A percentile compares a stretch with the other conserved stretches of the same genome.
Conservation (phyloP, 2,888 invertebrate genomes). For the Apomyelois bistriatella region DNA sequence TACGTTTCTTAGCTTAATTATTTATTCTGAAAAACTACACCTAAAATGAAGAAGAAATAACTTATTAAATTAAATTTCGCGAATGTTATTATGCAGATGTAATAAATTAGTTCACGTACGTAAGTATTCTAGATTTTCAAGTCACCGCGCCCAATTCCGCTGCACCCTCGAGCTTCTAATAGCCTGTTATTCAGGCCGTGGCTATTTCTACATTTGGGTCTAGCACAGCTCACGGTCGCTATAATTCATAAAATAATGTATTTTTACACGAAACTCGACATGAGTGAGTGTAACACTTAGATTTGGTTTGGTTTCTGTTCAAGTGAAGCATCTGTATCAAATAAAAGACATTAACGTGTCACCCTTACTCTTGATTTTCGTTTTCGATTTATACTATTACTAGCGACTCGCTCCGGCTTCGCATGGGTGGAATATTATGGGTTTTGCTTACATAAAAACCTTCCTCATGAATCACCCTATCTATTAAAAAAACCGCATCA, state of each 20-base stretch:
- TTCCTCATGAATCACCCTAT: too few relatives aligned
- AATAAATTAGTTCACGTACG: conserved; percentile 10
- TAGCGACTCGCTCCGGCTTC: too few relatives aligned
- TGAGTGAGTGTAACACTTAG: too few relatives aligned
- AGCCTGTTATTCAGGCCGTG: conserved; percentile 19
- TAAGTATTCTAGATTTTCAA: conserved; percentile 7
- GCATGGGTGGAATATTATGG: too few relatives aligned
- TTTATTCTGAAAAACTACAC: background rate
- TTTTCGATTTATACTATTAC: too few relatives aligned
- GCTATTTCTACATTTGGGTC: conserved; percentile 19
- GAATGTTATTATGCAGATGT: conserved; percentile 1
- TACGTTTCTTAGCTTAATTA: too few relatives aligned
- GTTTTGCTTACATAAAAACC: too few relatives aligned
- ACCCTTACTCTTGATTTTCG: background rate
- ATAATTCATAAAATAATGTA: conserved; percentile 19
- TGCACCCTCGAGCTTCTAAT: conserved; percentile 16
- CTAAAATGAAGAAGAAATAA: background rate
- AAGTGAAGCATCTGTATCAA: background rate
- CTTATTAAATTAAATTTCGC: conserved; percentile 1
- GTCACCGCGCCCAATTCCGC: conserved; percentile 14
- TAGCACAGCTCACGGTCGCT: background rate
- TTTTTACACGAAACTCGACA: conserved; percentile 19
- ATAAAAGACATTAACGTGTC: conserved; percentile 11
- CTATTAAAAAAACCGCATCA: too few relatives aligned
- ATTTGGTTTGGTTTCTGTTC: too few relatives aligned